A percentile compares a stretch with the other conserved stretches of the same genome.
These are phyloP conservation scores for Dipodomys stephensi DNA, from an alignment of 2,113 vertebrate genomes.

Conservation along the genomic window DNA sequence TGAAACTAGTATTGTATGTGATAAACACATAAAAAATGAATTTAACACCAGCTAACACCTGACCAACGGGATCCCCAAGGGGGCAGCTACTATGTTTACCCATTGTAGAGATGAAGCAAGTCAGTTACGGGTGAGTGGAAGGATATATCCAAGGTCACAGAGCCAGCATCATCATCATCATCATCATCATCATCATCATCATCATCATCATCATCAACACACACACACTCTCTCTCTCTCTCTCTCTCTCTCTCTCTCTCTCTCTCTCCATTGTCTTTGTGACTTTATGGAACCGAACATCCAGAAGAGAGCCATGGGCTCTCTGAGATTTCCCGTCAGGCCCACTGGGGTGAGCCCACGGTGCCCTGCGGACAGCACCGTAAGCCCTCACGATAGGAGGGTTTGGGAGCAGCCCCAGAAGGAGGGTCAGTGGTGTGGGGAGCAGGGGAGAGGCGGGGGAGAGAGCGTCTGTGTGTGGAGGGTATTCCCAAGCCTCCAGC, in stretches of 20 bases:
- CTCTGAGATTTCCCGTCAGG: background rate
- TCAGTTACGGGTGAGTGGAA: background rate
- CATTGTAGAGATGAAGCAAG: background rate
- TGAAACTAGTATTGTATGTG: background rate
- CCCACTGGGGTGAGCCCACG: background rate
- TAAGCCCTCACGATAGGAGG: background rate
- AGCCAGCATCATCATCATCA: background rate
- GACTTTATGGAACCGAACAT: background rate
- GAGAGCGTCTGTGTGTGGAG: no score
- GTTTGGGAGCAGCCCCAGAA: background rate
- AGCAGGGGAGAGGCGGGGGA: no score
- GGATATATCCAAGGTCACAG: background rate
- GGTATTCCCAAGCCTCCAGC: no score
- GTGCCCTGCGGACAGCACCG: background rate
- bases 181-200: no score
- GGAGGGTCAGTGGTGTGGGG: background rate
- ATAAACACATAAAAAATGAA: background rate
- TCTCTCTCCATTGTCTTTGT: background rate
- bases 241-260: rapidly evolving
- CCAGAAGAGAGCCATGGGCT: background rate
- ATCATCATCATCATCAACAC: no score
- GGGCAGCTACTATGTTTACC: background rate
- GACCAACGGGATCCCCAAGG: background rate
- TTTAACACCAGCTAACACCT: background rate
- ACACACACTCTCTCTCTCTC: no score